Conservation (phyloP, 2,888 invertebrate species). For the Amiota communis region DNA sequence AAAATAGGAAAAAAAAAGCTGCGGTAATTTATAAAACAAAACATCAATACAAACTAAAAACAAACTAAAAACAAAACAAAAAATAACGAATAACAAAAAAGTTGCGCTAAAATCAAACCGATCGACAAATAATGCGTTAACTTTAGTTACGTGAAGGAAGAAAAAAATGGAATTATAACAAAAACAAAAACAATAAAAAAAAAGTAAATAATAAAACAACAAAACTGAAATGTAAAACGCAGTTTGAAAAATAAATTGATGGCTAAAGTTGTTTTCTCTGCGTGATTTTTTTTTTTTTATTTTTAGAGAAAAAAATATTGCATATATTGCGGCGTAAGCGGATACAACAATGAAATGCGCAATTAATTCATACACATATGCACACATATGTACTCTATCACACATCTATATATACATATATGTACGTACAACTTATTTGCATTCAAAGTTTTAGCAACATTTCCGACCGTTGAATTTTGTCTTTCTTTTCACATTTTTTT, state of each 20-base stretch:
- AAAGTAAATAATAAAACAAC: slow-evolving; percentile 48
- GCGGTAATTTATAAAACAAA: slow-evolving; percentile 63
- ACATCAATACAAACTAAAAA: slow-evolving; percentile 32
- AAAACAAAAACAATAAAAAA: slow-evolving; percentile 21
- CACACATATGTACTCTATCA: not conserved
- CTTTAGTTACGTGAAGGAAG: slow-evolving; percentile 49
- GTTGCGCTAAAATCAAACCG: slow-evolving; percentile 49
- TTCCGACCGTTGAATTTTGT: slow-evolving; percentile 10
- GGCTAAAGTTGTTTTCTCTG: not conserved
- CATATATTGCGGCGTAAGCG: slow-evolving; percentile 17
- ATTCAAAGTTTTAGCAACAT: slow-evolving; percentile 18
- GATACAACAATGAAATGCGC: slow-evolving; percentile 5
- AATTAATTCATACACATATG: not conserved
- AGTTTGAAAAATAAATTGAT: slow-evolving; percentile 12
- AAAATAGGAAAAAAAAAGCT: slow-evolving; percentile 49
- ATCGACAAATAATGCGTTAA: slow-evolving; percentile 67
- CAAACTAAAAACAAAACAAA: slow-evolving; percentile 9
- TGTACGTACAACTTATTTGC: not conserved
- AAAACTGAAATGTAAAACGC: slow-evolving; percentile 12
- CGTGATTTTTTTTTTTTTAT: not conserved
- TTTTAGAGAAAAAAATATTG: not conserved
- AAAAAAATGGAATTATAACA: slow-evolving; percentile 46
- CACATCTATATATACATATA: not conserved
- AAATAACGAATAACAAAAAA: slow-evolving; percentile 17
- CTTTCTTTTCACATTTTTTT: not conserved